phyloP scores from a whole-genome alignment of 2,113 vertebrate species.

The Jaculus jaculus region DNA sequence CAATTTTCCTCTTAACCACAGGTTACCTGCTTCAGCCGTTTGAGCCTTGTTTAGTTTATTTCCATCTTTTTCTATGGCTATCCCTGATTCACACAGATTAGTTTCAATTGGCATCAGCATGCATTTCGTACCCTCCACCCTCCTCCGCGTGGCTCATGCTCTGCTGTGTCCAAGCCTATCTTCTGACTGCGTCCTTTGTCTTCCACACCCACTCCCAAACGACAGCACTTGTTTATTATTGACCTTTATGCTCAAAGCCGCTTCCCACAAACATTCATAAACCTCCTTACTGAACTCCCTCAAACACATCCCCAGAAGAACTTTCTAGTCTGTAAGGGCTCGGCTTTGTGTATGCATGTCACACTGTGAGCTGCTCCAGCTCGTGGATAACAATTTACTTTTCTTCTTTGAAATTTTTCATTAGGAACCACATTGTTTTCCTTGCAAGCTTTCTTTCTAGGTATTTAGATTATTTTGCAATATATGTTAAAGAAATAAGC shows the following conservation, averaged over 20 bases:
- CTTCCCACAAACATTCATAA: conserved; percentile 75
- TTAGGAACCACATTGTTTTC: neutral
- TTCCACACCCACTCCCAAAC: conserved; percentile 57
- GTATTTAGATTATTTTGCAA: neutral
- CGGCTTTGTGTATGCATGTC: neutral
- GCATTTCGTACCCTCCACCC: conserved; percentile 69
- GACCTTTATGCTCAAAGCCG: conserved; percentile 51
- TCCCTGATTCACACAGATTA: neutral
- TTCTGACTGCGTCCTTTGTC: conserved; percentile 71
- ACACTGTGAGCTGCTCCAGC: neutral
- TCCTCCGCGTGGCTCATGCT: neutral
- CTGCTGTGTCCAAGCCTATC: neutral
- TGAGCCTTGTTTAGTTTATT: neutral
- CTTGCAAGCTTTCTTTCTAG: neutral
- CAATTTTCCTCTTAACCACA: neutral
- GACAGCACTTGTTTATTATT: conserved; percentile 56
- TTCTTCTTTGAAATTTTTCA: neutral
- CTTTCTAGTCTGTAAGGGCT: neutral
- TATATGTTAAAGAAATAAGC: neutral
- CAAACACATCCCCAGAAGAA: neutral
- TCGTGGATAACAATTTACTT: neutral
- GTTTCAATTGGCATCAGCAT: conserved; percentile 44
- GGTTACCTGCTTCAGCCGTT: neutral
- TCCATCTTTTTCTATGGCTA: neutral
- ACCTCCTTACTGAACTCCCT: neutral